These are phyloP conservation scores for Hirundichthys speculiger DNA, from an alignment of 2,113 vertebrate genomes.

Conservation along the genomic window DNA sequence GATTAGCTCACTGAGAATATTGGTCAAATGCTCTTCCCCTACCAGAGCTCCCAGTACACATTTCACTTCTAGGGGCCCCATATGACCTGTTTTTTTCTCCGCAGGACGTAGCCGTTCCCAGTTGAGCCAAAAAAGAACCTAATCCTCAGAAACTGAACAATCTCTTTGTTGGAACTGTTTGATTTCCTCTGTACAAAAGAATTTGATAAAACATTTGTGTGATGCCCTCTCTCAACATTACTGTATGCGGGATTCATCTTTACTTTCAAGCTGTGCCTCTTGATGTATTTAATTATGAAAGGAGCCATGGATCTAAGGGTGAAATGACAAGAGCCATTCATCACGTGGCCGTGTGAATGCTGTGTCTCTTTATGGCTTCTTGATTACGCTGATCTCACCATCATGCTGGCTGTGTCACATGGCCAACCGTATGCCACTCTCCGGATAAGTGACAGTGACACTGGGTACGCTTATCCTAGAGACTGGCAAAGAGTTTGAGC, in stretches of 20 bases:
- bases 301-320: constrained; percentile 6
- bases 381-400: constrained; percentile 72
- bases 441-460: constrained; percentile 48
- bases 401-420: constrained; percentile 66
- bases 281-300: constrained; percentile 7
- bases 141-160: constrained; percentile 24
- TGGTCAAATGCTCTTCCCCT: constrained; percentile 2
- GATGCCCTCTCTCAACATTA: background rate
- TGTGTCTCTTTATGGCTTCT: constrained; percentile 54
- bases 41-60: background rate
- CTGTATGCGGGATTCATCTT: background rate
- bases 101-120: background rate
- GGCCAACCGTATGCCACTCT: constrained; percentile 57
- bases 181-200: constrained; percentile 23
- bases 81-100: background rate
- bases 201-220: constrained; percentile 3
- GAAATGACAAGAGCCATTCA: constrained; percentile 40
- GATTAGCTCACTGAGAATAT: constrained; percentile 2
- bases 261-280: background rate
- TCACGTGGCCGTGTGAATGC: constrained; percentile 33
- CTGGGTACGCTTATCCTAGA: constrained; percentile 31
- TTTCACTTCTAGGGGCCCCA: background rate
- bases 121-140: constrained; percentile 8
- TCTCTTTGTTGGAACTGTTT: constrained; percentile 19
- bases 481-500: constrained; percentile 30